phyloP scores from a whole-genome alignment of 2,888 invertebrate genomes.

The Melieria crassipennis region DNA sequence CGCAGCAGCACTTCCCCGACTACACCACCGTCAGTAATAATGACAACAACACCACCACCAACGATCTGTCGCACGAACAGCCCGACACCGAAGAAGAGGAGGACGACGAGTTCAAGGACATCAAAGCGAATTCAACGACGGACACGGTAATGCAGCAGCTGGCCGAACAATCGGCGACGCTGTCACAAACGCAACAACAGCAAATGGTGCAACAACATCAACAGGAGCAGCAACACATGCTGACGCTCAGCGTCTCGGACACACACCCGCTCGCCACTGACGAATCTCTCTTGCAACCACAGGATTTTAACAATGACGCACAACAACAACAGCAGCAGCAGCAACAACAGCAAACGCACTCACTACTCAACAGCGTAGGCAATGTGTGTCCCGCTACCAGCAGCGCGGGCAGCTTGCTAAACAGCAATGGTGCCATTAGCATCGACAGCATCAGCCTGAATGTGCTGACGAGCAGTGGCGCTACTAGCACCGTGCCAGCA shows the following conservation, averaged over 20 bases:
- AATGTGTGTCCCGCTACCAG: background rate
- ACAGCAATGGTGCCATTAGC: constrained; percentile 11
- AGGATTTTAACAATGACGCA: constrained; percentile 30
- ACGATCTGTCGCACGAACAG: constrained; percentile 20
- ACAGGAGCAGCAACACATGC: constrained; percentile 18
- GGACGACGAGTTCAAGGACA: constrained; percentile 25
- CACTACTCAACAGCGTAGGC: constrained; percentile 2
- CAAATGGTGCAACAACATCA: constrained; percentile 32
- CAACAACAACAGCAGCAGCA: constrained; percentile 35
- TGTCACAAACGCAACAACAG: constrained; percentile 29
- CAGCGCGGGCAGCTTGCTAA: constrained; percentile 1
- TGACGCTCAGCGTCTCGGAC: constrained; percentile 9
- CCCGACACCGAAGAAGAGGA: constrained; percentile 28
- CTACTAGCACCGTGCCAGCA: constrained; percentile 6
- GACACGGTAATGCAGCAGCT: constrained; percentile 28
- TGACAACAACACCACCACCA: constrained; percentile 19
- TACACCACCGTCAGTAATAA: constrained; percentile 36
- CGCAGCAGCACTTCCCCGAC: constrained; percentile 43
- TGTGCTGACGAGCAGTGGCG: background rate
- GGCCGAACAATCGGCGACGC: constrained; percentile 32
- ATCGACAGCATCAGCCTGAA: constrained; percentile 13
- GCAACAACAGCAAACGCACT: constrained; percentile 33
- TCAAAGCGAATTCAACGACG: constrained; percentile 6
- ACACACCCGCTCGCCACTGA: constrained; percentile 5
- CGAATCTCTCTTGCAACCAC: constrained; percentile 19